Base-by-base conservation (phyloP, 2,113 vertebrate genomes). In the Motacilla tschutschensis region DNA sequence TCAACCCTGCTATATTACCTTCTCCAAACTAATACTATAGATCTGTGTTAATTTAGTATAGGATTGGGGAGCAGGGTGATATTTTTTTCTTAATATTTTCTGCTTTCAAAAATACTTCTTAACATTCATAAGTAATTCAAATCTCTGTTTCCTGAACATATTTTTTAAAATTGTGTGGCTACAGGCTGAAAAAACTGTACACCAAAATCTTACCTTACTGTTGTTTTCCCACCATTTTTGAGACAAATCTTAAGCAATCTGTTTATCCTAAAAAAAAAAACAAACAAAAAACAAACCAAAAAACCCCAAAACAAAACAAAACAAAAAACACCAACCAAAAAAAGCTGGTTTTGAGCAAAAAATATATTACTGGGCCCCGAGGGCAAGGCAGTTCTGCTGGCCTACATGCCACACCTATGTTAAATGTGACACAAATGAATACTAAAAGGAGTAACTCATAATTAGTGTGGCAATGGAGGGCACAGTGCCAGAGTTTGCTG, bases 51-150 rank as follows among this genome's bases (percentile, higher is more conserved):
- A 58, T 4, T 60, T 57, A 60, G 3, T 33, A 31, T 25, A 72
- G 17, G 28, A n/a, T 0, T 67, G 8, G 18, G 18, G 19, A 55
- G 13, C 4, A 6, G 19, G 2, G 5, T 47, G 9, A 12, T 8
- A 7, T 10, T 33, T 21, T 44, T 54, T 59, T 29, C 55, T 81
- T 78, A 7, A 9, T n/a, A 50, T 53, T 79, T 75, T 79, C 3
- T 60, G 15, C 14, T 62, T 46, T 40, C 12, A 53, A 87, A 79
- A 9, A 3, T 6, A 48, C 46, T 83, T 54, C 14, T 50, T 36
- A 48, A 35, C 7, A 33, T 66, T 40, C 4, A 3, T 38, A 48
- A 53, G 5, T 28, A n/a, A 71, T 66, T 43, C 8, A 79, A 76
- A 85, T 5, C 4, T 69, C 8, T 60, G 46, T 50, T 89, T 76